Evolutionary conservation across 1,140 invertebrate species (phyloP), one percentile per base, ranked within the genome.

Genomic region (Pectinophora gossypiella): DNA sequence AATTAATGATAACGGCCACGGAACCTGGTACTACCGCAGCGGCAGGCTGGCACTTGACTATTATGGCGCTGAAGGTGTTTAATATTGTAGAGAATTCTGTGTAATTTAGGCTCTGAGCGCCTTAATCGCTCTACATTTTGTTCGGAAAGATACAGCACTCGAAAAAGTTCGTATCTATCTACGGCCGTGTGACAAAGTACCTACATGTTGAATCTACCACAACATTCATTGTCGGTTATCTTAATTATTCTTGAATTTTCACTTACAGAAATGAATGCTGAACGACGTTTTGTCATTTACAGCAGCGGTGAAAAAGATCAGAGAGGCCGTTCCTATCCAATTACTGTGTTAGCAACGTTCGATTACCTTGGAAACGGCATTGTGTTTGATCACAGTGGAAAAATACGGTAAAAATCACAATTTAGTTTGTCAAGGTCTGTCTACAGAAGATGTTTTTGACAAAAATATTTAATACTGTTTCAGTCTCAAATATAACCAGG

Each of bases 401-500:
- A 45, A 18, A 52, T 45, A 45, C 16, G 50, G 50, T 52, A 44
- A 44, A 9, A 9, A 32, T 12, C 1, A 3, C n/a, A 12, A 9
- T 32, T 32, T 32, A 12, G 1, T 32, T 1, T n/a, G 4, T 23
- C 22, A 23, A 23, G 10, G 10, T 10, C 22, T 23, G 22, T 4
- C 10, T 10, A 10, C 22, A 23, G 10, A 23, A 23, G 4, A 23
- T 10, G 22, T 4, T 23, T 5, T 32, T 32, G 7, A 12, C 9
- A 32, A 3, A 12, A 32, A 16, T 40, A 20, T 44, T 44, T 20
- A 20, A 20, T 44, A 12, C 18, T 49, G n/a, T n/a, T 67, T n/a
- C 40, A 85, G 81, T 23, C 52, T 85, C 7, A 87, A 87, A 64
- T 87, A 84, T 46, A 87, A 87, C 45, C 84, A 87, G 59, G 84